Evolutionary conservation across 23 tunicate species (phyloP).

Genomic region (Corella eumyota): DNA sequence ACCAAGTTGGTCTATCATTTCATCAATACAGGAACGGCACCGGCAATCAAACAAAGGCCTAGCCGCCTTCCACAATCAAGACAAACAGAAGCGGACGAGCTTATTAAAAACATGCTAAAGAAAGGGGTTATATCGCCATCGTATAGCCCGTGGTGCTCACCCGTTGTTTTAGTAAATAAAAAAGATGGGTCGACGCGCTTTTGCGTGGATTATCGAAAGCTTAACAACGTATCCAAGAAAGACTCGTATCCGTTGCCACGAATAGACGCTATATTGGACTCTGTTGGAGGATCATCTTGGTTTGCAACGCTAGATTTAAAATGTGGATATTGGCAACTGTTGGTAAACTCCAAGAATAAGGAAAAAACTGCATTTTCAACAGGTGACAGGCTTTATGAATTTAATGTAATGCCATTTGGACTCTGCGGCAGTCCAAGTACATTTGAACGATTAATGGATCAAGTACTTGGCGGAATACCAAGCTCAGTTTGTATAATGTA

Average conservation of each 20-base stretch:
- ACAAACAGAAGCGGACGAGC: background rate
- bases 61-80: background rate
- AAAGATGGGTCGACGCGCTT: constrained; percentile 10
- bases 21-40: background rate
- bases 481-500: background rate
- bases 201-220: constrained; percentile 12
- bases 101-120: constrained; percentile 3
- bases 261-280: constrained; percentile 2
- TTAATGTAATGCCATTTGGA: constrained; percentile 6
- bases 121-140: constrained; percentile 6
- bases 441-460: background rate
- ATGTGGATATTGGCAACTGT: constrained; percentile 12
- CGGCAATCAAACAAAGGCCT: background rate
- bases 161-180: constrained; percentile 9
- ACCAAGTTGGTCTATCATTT: background rate
- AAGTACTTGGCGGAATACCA: background rate
- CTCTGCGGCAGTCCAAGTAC: background rate
- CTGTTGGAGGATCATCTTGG: background rate
- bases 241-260: constrained; percentile 19
- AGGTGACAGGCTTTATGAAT: background rate
- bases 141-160: constrained; percentile 11
- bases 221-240: constrained; percentile 4
- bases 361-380: constrained; percentile 7
- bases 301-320: constrained; percentile 10
- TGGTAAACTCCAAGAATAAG: background rate